Conservation (phyloP, 1,140 invertebrate species). For the Tribolium madens region DNA sequence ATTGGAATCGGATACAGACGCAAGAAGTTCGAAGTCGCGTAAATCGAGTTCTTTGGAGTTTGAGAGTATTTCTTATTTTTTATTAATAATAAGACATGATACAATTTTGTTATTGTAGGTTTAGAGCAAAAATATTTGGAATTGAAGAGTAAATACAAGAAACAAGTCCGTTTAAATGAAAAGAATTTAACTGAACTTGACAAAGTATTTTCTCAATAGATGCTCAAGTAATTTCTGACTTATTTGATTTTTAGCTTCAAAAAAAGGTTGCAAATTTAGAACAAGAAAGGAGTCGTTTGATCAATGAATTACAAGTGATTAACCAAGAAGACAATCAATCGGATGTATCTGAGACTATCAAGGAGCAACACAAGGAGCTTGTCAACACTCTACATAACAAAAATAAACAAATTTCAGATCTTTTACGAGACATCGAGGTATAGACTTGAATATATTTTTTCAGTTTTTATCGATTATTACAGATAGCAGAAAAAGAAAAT, state of each 20-base stretch:
- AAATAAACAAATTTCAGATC: constrained; percentile 76
- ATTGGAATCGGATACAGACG: constrained; percentile 54
- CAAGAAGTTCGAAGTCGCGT: constrained; percentile 50
- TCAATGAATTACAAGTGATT: constrained; percentile 64
- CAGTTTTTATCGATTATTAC: constrained; percentile 49
- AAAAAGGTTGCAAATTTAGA: constrained; percentile 68
- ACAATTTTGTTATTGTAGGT: constrained; percentile 55
- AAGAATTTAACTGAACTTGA: constrained; percentile 60
- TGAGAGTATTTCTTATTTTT: constrained; percentile 50
- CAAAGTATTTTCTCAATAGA: constrained; percentile 41
- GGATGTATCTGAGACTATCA: constrained; percentile 63
- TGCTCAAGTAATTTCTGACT: neutral
- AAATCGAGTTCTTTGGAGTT: constrained; percentile 55
- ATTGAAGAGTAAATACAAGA: constrained; percentile 68
- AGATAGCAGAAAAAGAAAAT: constrained; percentile 78
- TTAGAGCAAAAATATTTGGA: constrained; percentile 65
- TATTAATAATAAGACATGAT: neutral
- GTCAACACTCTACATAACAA: constrained; percentile 71
- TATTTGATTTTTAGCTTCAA: constrained; percentile 61
- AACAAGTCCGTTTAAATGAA: constrained; percentile 67
- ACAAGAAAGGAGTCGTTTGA: constrained; percentile 65
- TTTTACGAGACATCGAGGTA: constrained; percentile 76
- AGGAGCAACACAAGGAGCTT: constrained; percentile 66
- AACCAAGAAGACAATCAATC: constrained; percentile 66
- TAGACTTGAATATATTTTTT: no score